Evolutionary conservation across 2,888 invertebrate species (phyloP).

Genomic region (Chesias legatella): DNA sequence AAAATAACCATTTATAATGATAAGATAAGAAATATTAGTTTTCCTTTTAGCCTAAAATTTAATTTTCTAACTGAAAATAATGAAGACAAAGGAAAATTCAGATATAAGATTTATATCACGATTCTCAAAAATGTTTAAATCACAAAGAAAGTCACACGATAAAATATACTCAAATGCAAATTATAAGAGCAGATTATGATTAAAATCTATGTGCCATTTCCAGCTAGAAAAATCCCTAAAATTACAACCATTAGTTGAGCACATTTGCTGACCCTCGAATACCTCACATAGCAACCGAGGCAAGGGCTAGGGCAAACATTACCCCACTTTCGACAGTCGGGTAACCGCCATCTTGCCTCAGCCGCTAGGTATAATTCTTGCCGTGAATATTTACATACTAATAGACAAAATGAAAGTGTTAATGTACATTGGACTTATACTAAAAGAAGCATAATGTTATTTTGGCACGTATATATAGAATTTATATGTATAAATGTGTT

Average conservation of each 20-base stretch:
- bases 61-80: conserved; percentile 30
- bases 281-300: conserved; percentile 71
- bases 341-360: conserved; percentile 52
- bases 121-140: too few relatives aligned
- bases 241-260: conserved; percentile 56
- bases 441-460: conserved; percentile 37
- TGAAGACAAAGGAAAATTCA: neutral
- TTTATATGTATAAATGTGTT: neutral
- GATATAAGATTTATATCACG: too few relatives aligned
- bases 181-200: neutral
- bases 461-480: conserved; percentile 47
- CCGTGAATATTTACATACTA: conserved; percentile 40
- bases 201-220: conserved; percentile 7
- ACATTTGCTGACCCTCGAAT: conserved; percentile 46
- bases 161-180: too few relatives aligned
- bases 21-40: conserved; percentile 44
- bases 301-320: conserved; percentile 40
- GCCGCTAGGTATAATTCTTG: conserved; percentile 59
- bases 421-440: too few relatives aligned
- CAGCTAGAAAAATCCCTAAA: conserved; percentile 23
- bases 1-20: conserved; percentile 34
- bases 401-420: too few relatives aligned
- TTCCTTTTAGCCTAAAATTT: conserved; percentile 55
- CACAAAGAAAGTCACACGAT: too few relatives aligned
- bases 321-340: conserved; percentile 9